A percentile compares a stretch with the other conserved stretches of the same genome.
Conservation (phyloP, 2,888 invertebrate species). For the Ischnura elegans region DNA sequence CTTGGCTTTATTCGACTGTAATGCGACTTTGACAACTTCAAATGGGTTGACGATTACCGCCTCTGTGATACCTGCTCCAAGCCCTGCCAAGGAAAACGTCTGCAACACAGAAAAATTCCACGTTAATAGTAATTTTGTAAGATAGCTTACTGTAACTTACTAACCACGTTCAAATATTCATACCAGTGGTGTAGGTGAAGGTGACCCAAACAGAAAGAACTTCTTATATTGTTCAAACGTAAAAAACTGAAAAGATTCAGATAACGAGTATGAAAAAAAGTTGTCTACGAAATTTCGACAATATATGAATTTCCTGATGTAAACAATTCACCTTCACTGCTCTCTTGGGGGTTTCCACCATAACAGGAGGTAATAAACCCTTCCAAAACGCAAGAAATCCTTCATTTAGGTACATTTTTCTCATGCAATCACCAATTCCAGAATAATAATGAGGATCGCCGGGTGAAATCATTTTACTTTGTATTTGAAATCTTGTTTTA, state of each 20-base stretch:
- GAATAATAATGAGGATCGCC: conserved; percentile 80
- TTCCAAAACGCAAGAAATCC: conserved; percentile 94
- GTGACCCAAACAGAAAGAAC: conserved; percentile 89
- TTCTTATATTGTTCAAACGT: conserved; percentile 96
- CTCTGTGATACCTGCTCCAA: conserved; percentile 94
- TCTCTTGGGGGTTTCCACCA: conserved; percentile 96
- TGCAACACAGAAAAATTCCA: conserved; percentile 77
- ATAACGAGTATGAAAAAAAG: conserved; percentile 41
- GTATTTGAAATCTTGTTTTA: conserved; percentile 93
- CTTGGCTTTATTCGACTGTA: conserved; percentile 87
- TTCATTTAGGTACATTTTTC: conserved; percentile 92
- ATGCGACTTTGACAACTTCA: conserved; percentile 96
- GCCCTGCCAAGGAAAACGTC: conserved; percentile 93
- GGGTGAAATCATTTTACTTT: conserved; percentile 78
- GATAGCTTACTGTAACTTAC: neutral
- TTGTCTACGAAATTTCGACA: conserved; percentile 40
- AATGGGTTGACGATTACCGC: conserved; percentile 95
- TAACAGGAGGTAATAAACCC: conserved; percentile 94
- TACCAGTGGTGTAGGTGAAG: conserved; percentile 88
- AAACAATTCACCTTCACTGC: conserved; percentile 84
- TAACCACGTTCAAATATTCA: conserved; percentile 74
- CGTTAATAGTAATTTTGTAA: neutral
- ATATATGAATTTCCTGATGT: neutral
- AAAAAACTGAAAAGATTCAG: conserved; percentile 83
- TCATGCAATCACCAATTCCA: conserved; percentile 92